Evolutionary conservation across 2,113 vertebrate species (phyloP).

Genomic region (Crotalus tigris): DNA sequence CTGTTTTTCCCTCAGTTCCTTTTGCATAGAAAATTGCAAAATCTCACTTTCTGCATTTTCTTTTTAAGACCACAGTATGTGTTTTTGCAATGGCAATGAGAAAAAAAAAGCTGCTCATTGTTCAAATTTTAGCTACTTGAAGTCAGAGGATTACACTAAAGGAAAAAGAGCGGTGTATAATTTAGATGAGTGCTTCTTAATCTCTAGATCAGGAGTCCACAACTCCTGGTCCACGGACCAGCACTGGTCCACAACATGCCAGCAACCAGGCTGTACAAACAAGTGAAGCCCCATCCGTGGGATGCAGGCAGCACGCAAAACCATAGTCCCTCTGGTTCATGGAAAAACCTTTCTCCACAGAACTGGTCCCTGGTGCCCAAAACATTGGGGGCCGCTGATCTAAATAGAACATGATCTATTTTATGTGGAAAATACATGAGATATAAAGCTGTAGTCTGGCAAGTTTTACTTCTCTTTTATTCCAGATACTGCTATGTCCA

Average conservation of each 20-base stretch:
- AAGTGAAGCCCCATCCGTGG: too few species aligned
- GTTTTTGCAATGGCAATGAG: background rate
- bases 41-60: background rate
- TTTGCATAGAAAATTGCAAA: background rate
- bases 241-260: too few species aligned
- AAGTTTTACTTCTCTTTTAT: background rate
- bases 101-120: background rate
- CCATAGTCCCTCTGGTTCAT: too few species aligned
- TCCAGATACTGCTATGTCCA: background rate
- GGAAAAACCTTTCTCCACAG: too few species aligned
- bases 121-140: background rate
- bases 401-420: too few species aligned
- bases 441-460: background rate
- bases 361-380: too few species aligned
- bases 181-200: background rate
- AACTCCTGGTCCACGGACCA: too few species aligned
- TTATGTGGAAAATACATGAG: background rate
- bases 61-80: background rate
- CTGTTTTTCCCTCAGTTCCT: background rate
- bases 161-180: background rate
- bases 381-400: too few species aligned
- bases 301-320: too few species aligned
- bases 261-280: too few species aligned
- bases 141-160: background rate
- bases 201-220: too few species aligned